phyloP scores from a whole-genome alignment of 1,140 invertebrate species.

The Drosophila elegans region DNA sequence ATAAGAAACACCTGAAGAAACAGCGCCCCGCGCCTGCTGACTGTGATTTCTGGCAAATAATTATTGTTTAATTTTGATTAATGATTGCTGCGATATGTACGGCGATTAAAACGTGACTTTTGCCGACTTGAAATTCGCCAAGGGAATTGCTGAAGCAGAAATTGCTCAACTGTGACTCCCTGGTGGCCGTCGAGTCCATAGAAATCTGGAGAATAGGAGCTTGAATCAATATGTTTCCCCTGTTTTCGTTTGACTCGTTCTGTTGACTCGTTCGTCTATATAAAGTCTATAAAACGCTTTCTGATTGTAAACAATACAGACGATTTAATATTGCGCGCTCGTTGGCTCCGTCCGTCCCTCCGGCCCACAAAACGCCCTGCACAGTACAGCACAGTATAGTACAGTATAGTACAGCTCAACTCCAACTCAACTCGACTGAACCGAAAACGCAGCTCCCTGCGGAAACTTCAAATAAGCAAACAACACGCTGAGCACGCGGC shows the following conservation, averaged over 20 bases:
- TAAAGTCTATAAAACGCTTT: conserved; percentile 83
- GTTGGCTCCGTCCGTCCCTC: conserved; percentile 41
- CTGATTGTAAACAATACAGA: conserved; percentile 82
- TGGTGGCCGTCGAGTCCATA: conserved; percentile 24
- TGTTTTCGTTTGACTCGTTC: conserved; percentile 23
- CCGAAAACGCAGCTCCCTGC: conserved; percentile 59
- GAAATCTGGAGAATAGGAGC: conserved; percentile 64
- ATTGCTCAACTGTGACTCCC: conserved; percentile 55
- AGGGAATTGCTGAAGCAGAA: conserved; percentile 41
- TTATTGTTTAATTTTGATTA: conserved; percentile 83
- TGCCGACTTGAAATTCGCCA: conserved; percentile 37
- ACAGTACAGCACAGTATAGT: conserved; percentile 12
- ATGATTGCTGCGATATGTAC: conserved; percentile 64
- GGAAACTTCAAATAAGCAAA: conserved; percentile 82
- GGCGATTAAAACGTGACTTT: conserved; percentile 81
- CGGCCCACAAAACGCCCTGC: conserved; percentile 21
- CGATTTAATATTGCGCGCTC: conserved; percentile 79
- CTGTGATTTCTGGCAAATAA: conserved; percentile 65
- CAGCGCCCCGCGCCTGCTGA: conserved; percentile 8
- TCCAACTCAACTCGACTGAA: conserved; percentile 8
- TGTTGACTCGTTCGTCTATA: conserved; percentile 53
- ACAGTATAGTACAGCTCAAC: neutral
- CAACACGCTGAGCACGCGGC: conserved; percentile 75
- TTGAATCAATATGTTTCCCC: conserved; percentile 62
- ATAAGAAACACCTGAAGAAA: conserved; percentile 49